phyloP scores from a whole-genome alignment of 2,113 vertebrate genomes.

The Rhinolophus ferrumequinum region DNA sequence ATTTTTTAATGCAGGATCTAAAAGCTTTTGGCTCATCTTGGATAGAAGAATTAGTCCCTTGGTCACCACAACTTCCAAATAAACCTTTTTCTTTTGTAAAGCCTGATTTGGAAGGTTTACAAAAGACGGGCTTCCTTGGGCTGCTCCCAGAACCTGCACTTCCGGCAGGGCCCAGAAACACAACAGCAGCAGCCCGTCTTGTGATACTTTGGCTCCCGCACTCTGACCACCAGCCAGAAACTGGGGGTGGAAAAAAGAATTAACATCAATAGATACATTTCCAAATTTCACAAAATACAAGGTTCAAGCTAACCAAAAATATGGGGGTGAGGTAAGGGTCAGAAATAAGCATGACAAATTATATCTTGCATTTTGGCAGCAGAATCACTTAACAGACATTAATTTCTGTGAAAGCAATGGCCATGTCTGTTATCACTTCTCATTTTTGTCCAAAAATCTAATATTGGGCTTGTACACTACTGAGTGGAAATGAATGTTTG shows the following conservation, averaged over 20 bases:
- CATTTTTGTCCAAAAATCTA: not conserved
- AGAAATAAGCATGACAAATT: not conserved
- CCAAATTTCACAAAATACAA: conserved; percentile 38
- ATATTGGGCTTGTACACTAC: not conserved
- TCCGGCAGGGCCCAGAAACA: not conserved
- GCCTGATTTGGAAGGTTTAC: not conserved
- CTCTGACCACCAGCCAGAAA: conserved; percentile 6
- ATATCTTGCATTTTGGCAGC: not conserved
- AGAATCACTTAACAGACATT: not conserved
- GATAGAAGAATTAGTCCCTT: not conserved
- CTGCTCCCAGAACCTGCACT: not conserved
- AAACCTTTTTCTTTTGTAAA: not conserved
- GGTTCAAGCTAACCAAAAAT: conserved; percentile 32
- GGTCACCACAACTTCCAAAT: not conserved
- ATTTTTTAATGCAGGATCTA: not conserved
- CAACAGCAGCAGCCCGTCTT: not conserved
- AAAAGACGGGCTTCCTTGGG: not conserved
- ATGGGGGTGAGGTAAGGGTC: not conserved
- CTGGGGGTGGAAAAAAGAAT: not conserved
- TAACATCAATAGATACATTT: not conserved
- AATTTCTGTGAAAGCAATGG: not conserved
- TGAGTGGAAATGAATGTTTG: not conserved
- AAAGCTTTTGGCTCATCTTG: not conserved
- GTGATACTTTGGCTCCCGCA: not conserved
- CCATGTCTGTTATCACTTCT: not conserved